Conservation (phyloP, 2,888 invertebrate species). For the Calliphora vomitoria region DNA sequence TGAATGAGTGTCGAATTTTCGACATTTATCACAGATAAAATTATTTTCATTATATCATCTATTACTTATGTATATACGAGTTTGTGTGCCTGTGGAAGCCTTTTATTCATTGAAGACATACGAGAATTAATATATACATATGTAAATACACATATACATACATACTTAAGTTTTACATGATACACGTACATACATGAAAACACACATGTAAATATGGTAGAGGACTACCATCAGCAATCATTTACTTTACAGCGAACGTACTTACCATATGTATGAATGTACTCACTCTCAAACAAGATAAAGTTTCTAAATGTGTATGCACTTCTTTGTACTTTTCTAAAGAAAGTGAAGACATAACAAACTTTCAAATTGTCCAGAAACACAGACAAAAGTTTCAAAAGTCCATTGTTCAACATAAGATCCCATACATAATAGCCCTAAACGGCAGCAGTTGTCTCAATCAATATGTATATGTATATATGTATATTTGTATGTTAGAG, state of each 20-base stretch:
- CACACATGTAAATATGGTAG: neutral
- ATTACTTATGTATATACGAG: neutral
- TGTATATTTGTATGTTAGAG: no score
- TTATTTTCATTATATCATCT: constrained; percentile 52
- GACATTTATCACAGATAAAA: constrained; percentile 71
- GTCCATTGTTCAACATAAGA: constrained; percentile 31
- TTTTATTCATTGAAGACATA: neutral
- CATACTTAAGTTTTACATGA: neutral
- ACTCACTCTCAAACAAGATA: neutral
- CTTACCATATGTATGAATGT: neutral
- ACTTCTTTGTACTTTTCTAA: constrained; percentile 29
- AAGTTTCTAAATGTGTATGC: constrained; percentile 29
- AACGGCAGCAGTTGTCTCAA: neutral
- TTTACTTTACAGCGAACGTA: neutral
- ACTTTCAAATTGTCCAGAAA: constrained; percentile 70
- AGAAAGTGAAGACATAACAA: constrained; percentile 53
- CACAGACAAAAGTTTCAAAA: constrained; percentile 47
- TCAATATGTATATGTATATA: neutral
- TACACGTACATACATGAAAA: no score
- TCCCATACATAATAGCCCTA: neutral
- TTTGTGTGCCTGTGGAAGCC: neutral
- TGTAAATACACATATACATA: neutral
- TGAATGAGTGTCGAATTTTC: constrained; percentile 70
- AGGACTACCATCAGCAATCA: neutral
- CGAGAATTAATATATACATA: no score